Percentiles rank a stretch among this genome's conserved stretches.
Evolutionary conservation across 2,888 invertebrate genomes (phyloP).

Genomic region (Steinernema hermaphroditum): DNA sequence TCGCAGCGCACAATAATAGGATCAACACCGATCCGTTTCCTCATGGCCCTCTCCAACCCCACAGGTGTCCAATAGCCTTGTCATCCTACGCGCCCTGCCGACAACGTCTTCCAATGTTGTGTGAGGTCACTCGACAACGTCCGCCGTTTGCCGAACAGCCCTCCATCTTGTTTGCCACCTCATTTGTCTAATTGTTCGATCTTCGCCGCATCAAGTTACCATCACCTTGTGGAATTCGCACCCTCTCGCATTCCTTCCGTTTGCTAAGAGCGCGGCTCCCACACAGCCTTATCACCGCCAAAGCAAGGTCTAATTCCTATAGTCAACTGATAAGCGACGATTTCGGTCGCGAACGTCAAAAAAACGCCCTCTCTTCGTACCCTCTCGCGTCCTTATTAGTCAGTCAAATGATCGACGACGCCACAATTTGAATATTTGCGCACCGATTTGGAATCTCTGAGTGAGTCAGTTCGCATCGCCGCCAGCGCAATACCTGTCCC

Average conservation of each 20-base stretch:
- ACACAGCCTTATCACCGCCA: not conserved
- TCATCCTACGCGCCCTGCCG: not conserved
- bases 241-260: conserved; percentile 6
- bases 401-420: not conserved
- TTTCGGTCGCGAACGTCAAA: too few relatives aligned
- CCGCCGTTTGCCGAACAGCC: conserved; percentile 3
- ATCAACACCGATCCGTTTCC: not conserved
- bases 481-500: too few relatives aligned
- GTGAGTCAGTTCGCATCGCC: not conserved
- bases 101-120: conserved; percentile 3
- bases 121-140: conserved; percentile 5
- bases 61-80: conserved; percentile 22
- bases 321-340: too few relatives aligned
- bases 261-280: not conserved
- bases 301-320: too few relatives aligned
- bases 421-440: conserved; percentile 21
- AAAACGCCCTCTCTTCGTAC: too few relatives aligned
- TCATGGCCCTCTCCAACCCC: not conserved
- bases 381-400: not conserved
- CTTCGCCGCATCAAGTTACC: not conserved
- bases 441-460: not conserved
- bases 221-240: not conserved
- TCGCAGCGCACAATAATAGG: not conserved
- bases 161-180: conserved; percentile 11
- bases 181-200: not conserved